Evolutionary conservation across 1,140 invertebrate species (phyloP).

Genomic region (Trachymyrmex septentrionalis): DNA sequence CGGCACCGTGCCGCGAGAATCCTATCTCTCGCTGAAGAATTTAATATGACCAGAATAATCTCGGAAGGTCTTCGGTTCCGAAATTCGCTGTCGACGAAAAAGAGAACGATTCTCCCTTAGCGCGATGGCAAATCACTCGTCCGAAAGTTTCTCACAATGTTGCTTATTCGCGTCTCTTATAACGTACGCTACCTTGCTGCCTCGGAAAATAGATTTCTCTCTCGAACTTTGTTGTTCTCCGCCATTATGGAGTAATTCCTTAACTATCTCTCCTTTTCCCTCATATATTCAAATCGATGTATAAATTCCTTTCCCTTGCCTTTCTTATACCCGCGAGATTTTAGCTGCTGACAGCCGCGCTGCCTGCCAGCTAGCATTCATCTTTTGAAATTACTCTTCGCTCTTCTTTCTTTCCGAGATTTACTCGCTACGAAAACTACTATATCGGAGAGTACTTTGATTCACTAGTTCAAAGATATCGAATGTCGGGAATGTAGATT

Average conservation of each 20-base stretch:
- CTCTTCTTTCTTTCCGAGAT: background rate
- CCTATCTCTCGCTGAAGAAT: slow-evolving; percentile 47
- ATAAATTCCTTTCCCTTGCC: slow-evolving; percentile 30
- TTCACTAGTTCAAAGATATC: background rate
- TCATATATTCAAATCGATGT: slow-evolving; percentile 6
- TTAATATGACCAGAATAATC: slow-evolving; percentile 61
- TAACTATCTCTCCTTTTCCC: background rate
- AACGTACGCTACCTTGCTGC: slow-evolving; percentile 28
- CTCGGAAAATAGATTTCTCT: slow-evolving; percentile 46
- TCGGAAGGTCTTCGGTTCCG: slow-evolving; percentile 26
- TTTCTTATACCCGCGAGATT: slow-evolving; percentile 26
- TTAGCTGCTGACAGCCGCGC: slow-evolving; percentile 29
- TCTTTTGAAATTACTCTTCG: slow-evolving; percentile 27
- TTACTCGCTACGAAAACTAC: background rate
- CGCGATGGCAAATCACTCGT: slow-evolving; percentile 41
- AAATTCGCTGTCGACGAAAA: slow-evolving; percentile 27
- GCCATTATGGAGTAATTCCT: background rate
- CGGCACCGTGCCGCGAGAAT: slow-evolving; percentile 25
- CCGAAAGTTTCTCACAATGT: slow-evolving; percentile 38
- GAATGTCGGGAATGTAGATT: background rate
- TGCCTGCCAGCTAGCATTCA: slow-evolving; percentile 10
- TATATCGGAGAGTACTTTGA: background rate
- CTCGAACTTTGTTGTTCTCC: background rate
- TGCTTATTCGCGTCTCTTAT: slow-evolving; percentile 12
- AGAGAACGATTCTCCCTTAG: slow-evolving; percentile 1